These are phyloP conservation scores for Zaprionus kolodkinae DNA, from an alignment of 1,140 invertebrate genomes.

Conservation along the genomic window DNA sequence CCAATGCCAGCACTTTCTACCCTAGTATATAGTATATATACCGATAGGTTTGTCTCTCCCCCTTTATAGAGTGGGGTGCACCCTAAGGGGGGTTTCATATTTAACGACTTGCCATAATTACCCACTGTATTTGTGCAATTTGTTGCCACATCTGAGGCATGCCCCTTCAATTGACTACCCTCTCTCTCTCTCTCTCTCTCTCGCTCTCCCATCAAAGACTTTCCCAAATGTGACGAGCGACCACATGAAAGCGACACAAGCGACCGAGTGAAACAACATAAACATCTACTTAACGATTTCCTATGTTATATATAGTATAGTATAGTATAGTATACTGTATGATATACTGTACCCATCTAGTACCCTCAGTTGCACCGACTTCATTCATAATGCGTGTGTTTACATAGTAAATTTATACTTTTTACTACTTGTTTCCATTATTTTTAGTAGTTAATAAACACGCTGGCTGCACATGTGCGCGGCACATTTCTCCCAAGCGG, in stretches of 20 bases:
- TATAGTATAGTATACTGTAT: slow-evolving; percentile 20
- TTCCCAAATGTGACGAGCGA: slow-evolving; percentile 67
- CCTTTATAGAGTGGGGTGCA: too few species aligned
- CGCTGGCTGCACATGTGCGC: slow-evolving; percentile 60
- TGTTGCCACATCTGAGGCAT: slow-evolving; percentile 67
- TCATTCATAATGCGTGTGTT: slow-evolving; percentile 73
- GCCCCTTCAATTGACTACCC: slow-evolving; percentile 41
- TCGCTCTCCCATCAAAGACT: slow-evolving; percentile 53
- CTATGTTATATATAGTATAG: slow-evolving; percentile 39
- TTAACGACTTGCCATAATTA: slow-evolving; percentile 77
- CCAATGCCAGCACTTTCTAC: slow-evolving; percentile 13
- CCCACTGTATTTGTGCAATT: slow-evolving; percentile 57
- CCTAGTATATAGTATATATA: slow-evolving; percentile 17
- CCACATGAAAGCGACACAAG: slow-evolving; percentile 71
- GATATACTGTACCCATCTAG: background rate
- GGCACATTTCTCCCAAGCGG: slow-evolving; percentile 37
- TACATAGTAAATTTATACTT: slow-evolving; percentile 83
- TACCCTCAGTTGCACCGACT: slow-evolving; percentile 38
- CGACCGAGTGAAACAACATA: slow-evolving; percentile 53
- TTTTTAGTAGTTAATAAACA: slow-evolving; percentile 82
- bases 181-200: background rate
- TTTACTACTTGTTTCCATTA: slow-evolving; percentile 82
- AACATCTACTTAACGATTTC: slow-evolving; percentile 80
- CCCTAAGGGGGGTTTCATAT: slow-evolving; percentile 30
- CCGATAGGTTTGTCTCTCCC: background rate